Percentiles rank a stretch among this genome's conserved stretches.
Conservation (phyloP, 1,140 invertebrate genomes). For the Hylyphantes graminicola region DNA sequence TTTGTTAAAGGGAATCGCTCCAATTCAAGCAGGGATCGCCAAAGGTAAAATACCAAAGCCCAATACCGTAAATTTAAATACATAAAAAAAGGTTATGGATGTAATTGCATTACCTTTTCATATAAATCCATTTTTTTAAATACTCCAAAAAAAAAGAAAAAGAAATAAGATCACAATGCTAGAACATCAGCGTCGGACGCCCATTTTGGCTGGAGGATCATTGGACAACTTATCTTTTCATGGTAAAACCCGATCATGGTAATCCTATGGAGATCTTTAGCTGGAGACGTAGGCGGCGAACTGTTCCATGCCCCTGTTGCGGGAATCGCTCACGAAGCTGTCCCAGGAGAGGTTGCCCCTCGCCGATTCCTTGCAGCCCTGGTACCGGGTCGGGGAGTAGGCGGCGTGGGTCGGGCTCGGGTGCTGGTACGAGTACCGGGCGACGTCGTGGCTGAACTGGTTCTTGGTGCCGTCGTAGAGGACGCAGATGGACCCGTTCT, state of each 20-base stretch:
- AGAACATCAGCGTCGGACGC: slow-evolving; percentile 19
- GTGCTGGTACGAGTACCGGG: slow-evolving; percentile 24
- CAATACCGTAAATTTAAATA: background rate
- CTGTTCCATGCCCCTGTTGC: slow-evolving; percentile 55
- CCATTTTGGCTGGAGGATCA: slow-evolving; percentile 56
- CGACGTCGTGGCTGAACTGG: slow-evolving; percentile 45
- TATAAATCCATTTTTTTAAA: slow-evolving; percentile 55
- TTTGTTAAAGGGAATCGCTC: too few species aligned
- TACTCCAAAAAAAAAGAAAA: slow-evolving; percentile 53
- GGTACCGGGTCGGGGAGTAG: slow-evolving; percentile 35
- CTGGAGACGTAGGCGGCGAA: slow-evolving; percentile 57
- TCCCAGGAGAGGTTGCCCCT: slow-evolving; percentile 41
- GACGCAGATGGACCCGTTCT: slow-evolving; percentile 78
- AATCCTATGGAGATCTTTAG: slow-evolving; percentile 16
- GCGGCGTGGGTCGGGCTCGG: background rate
- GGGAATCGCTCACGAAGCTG: slow-evolving; percentile 37
- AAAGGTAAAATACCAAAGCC: too few species aligned
- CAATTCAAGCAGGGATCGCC: too few species aligned
- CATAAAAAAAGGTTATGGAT: slow-evolving; percentile 48
- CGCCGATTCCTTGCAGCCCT: slow-evolving; percentile 52
- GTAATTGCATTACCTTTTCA: slow-evolving; percentile 44
- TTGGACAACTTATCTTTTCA: background rate
- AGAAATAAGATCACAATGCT: slow-evolving; percentile 57
- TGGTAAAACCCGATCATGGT: slow-evolving; percentile 17
- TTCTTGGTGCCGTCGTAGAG: slow-evolving; percentile 70